A percentile compares a stretch with the other conserved stretches of the same genome.
Evolutionary conservation across 1,140 invertebrate species (phyloP).

Genomic region (Plectus sambesii): DNA sequence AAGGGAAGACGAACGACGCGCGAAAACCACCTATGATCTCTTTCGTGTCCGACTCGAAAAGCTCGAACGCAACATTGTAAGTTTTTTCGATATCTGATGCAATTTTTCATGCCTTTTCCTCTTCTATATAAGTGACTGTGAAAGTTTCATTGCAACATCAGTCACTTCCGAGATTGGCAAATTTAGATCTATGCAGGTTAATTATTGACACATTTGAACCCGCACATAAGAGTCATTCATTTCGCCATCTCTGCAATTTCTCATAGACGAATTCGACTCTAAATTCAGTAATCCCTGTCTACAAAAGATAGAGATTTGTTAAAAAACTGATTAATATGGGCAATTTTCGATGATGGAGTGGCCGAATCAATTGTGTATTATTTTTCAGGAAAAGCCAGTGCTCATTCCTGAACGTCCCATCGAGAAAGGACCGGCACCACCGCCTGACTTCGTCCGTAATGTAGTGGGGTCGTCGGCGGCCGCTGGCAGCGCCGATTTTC

Average conservation of each 20-base stretch:
- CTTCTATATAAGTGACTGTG: background rate
- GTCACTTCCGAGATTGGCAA: too few relatives aligned
- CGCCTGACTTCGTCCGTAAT: conserved; percentile 31
- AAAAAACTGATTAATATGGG: too few relatives aligned
- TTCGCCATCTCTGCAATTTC: too few relatives aligned
- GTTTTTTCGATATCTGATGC: conserved; percentile 2
- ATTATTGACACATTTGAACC: too few relatives aligned
- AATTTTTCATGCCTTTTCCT: conserved; percentile 8
- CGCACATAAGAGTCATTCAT: too few relatives aligned
- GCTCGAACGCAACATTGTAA: conserved; percentile 25
- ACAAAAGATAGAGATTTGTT: too few relatives aligned
- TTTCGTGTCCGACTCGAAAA: conserved; percentile 24
- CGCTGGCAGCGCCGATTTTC: conserved; percentile 40
- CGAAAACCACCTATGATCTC: conserved; percentile 26
- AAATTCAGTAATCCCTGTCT: too few relatives aligned
- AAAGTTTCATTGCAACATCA: conserved; percentile 8
- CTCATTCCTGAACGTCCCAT: conserved; percentile 20
- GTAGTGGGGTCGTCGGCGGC: conserved; percentile 42
- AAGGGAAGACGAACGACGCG: conserved; percentile 22
- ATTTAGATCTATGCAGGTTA: too few relatives aligned
- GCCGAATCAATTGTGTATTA: background rate
- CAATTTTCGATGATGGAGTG: too few relatives aligned
- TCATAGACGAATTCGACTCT: too few relatives aligned
- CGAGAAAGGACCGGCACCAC: conserved; percentile 13
- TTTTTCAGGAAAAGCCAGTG: conserved; percentile 24